Conservation (phyloP, 2,113 vertebrate genomes). For the Gavia stellata region DNA sequence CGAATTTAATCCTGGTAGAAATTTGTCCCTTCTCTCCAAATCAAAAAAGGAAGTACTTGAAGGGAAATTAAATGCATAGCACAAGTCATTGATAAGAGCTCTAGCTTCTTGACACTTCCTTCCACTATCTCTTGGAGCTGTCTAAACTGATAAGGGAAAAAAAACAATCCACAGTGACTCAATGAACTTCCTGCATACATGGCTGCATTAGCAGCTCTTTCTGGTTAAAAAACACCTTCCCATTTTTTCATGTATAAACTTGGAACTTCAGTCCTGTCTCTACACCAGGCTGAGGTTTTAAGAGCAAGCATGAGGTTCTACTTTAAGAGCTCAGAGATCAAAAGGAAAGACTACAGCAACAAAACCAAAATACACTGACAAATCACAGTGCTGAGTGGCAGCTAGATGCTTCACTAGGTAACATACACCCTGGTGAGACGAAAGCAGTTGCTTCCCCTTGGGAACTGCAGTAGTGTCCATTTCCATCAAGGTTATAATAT, state of each 20-base stretch:
- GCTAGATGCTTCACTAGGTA: not conserved
- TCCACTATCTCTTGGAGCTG: not conserved
- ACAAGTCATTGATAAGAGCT: not conserved
- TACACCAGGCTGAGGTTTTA: not conserved
- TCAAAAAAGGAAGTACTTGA: not conserved
- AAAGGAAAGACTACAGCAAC: constrained; percentile 11
- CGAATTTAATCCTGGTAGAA: not conserved
- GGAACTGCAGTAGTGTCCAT: not conserved
- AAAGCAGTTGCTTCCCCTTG: not conserved
- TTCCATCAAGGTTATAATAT: not conserved
- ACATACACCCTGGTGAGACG: fast-evolving
- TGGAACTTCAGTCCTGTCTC: not conserved
- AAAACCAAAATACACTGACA: constrained; percentile 31
- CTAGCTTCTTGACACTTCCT: not conserved
- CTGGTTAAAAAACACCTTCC: not conserved
- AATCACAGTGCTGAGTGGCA: not conserved
- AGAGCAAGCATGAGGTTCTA: not conserved
- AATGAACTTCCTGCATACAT: not conserved
- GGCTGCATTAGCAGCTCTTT: not conserved
- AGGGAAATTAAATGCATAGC: not conserved
- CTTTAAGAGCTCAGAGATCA: not conserved
- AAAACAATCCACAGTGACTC: not conserved
- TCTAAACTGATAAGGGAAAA: not conserved
- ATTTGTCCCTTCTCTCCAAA: not conserved
- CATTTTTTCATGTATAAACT: not conserved